phyloP scores from a whole-genome alignment of 1,140 invertebrate species.

The Eumaeus atala region DNA sequence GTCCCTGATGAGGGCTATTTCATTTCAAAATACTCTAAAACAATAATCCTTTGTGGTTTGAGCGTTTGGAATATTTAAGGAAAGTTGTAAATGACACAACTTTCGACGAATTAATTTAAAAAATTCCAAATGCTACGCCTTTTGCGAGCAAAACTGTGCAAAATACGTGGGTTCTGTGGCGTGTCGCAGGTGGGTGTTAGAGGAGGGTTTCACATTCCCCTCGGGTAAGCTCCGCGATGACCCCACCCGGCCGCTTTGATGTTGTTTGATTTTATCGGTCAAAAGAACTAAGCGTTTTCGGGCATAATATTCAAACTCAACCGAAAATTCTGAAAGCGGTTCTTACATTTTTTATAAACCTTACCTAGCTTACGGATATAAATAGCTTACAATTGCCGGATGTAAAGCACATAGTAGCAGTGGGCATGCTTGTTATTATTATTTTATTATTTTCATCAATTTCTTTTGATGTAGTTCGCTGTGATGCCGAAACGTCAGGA shows the following conservation, averaged over 20 bases:
- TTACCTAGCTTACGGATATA: too few relatives aligned
- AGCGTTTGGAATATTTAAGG: neutral
- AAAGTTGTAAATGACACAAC: neutral
- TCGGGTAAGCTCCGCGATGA: neutral
- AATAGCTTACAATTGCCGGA: too few relatives aligned
- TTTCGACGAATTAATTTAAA: slow-evolving; percentile 6
- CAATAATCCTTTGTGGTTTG: neutral
- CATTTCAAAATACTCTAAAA: slow-evolving; percentile 1
- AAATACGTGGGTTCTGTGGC: neutral
- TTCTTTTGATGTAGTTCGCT: too few relatives aligned
- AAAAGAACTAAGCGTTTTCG: neutral
- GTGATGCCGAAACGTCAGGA: too few relatives aligned
- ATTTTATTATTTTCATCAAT: too few relatives aligned
- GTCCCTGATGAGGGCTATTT: neutral
- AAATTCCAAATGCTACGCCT: slow-evolving; percentile 7
- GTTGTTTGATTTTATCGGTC: neutral
- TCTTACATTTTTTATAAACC: too few relatives aligned
- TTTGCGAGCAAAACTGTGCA: neutral
- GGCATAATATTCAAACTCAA: too few relatives aligned
- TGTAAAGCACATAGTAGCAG: too few relatives aligned
- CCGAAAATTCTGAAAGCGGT: too few relatives aligned
- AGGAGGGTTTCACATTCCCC: neutral
- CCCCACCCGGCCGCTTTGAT: neutral
- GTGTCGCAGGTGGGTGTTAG: neutral
- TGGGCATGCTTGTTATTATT: too few relatives aligned